Base-by-base conservation (phyloP, 1,140 invertebrate genomes). In the Glossosoma conforme region DNA sequence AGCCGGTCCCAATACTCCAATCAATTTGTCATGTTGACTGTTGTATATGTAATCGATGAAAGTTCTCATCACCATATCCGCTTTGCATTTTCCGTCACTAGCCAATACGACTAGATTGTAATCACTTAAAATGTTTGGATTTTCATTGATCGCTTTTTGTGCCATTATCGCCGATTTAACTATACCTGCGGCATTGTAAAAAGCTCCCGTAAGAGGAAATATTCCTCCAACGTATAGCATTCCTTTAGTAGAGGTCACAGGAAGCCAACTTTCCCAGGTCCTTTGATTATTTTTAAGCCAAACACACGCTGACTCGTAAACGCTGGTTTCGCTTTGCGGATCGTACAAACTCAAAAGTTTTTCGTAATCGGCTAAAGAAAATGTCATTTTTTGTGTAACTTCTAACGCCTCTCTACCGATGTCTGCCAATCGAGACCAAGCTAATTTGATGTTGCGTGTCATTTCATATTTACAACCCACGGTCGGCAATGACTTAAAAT, bases 1-100 rank as follows among this genome's bases (percentile, higher is more conserved):
- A 6, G 85, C 87, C 2, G 89, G 89, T n/a, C 89, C 89, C 28
- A 91, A 63, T 18, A 91, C 81, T 3, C 87, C 87, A 28, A 85
- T 73, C 22, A 89, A 64, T 20, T 76, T 75, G 6, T 73, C 62
- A 13, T 69, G 64, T 19, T 75, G 65, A 18, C 72, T 69, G 14
- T 76, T 68, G 2, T 76, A 65, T 5, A 86, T 82, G 54, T 84
- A 87, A 45, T 87, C 80, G 37, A 92, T 89, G 63, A 90, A 90
- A 0, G 80, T 73, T 56, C 83, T 85, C 80, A 91, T 84, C 1
- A 89, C 89, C 51, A 79, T 76, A 61, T 90, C 87, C 0, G 86
- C 70, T 43, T 80, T 76, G 65, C 89, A 93, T 49, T 84, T 74
- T 0, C 86, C 88, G 61, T 91, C 80, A 20, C 75, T 71, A 0